These are phyloP conservation scores for Amphimallon solstitiale DNA, from an alignment of 2,888 invertebrate genomes.

Conservation along the genomic window DNA sequence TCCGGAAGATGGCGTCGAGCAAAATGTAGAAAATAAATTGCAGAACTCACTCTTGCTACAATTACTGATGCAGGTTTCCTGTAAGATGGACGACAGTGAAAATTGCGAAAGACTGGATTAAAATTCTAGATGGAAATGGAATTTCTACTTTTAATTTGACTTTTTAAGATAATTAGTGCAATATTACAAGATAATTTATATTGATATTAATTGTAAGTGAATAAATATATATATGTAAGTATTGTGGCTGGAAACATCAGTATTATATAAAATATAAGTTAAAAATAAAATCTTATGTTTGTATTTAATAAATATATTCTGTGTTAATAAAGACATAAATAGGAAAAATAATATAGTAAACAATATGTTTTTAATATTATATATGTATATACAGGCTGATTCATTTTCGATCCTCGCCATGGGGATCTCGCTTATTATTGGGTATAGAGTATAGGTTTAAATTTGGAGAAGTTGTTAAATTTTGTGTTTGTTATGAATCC, in stretches of 20 bases:
- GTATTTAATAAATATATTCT: constrained; percentile 44
- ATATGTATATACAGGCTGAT: no score
- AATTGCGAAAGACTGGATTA: constrained; percentile 32
- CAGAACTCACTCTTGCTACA: constrained; percentile 21
- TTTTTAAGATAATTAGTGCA: constrained; percentile 15
- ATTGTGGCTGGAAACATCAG: constrained; percentile 45
- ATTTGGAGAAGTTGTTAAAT: no score
- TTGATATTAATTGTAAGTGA: constrained; percentile 14
- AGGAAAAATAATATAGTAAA: constrained; percentile 11
- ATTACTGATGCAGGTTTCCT: constrained; percentile 26
- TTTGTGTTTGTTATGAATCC: no score
- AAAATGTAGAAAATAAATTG: background rate
- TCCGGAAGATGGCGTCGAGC: constrained; percentile 10
- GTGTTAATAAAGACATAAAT: constrained; percentile 41
- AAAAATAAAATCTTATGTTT: constrained; percentile 36
- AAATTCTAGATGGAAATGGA: constrained; percentile 22
- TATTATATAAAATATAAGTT: constrained; percentile 34
- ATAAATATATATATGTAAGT: constrained; percentile 36
- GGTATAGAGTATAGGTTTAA: no score
- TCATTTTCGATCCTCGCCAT: no score
- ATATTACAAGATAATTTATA: constrained; percentile 32
- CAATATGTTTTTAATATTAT: no score
- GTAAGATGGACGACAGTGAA: constrained; percentile 32
- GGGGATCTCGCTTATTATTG: no score
- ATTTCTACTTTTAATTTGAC: constrained; percentile 2